phyloP scores from a whole-genome alignment of 1,140 invertebrate species.

The Protaetia brevitarsis region DNA sequence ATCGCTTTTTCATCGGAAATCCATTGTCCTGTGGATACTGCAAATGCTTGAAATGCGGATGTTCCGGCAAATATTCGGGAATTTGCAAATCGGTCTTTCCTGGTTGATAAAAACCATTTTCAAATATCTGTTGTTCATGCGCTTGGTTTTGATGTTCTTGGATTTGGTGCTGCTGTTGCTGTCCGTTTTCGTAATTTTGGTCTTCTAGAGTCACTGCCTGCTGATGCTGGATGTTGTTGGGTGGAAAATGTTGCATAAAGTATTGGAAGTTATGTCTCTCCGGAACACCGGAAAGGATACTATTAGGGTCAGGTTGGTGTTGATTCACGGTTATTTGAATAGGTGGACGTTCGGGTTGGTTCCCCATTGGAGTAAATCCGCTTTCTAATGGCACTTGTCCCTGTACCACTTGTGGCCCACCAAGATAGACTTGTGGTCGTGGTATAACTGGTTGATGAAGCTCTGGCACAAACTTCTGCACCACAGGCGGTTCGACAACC shows the following conservation, averaged over 20 bases:
- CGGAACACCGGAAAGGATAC: background rate
- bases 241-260: background rate
- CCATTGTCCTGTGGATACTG: background rate
- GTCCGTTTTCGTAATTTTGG: background rate
- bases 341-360: background rate
- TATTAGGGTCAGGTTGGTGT: background rate
- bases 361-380: background rate
- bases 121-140: background rate
- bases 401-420: background rate
- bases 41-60: constrained; percentile 22
- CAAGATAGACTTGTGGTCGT: background rate
- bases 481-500: background rate
- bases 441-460: background rate
- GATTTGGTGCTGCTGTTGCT: background rate
- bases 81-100: constrained; percentile 26
- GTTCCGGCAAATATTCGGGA: constrained; percentile 23
- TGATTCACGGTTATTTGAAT: constrained; percentile 1
- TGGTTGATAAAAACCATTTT: constrained; percentile 17
- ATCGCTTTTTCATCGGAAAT: background rate
- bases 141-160: background rate
- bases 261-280: background rate
- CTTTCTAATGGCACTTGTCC: background rate
- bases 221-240: background rate
- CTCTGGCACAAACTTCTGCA: background rate
- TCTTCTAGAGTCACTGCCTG: background rate